These are phyloP conservation scores for Dicranocentrus wangi DNA, from an alignment of 2,888 invertebrate species.

Conservation along the genomic window DNA sequence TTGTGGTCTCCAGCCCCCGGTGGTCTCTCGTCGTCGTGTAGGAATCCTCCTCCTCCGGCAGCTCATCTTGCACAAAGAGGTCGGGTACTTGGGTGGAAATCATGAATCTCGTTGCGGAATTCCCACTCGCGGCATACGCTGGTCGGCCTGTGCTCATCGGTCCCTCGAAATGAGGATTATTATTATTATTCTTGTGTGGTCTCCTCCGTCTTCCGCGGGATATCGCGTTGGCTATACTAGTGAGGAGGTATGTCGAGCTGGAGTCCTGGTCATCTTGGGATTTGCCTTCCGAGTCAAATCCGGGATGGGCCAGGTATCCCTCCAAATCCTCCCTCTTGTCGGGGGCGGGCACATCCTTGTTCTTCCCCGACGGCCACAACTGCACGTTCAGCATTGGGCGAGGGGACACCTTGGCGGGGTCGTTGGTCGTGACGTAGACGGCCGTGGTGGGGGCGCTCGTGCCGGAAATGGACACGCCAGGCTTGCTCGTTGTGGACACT, in stretches of 20 bases:
- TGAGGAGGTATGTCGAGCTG: conserved; percentile 18
- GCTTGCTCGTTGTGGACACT: not conserved
- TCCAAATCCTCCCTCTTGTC: not conserved
- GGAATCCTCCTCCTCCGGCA: not conserved
- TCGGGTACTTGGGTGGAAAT: conserved; percentile 45
- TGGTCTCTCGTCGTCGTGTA: not conserved
- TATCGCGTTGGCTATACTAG: conserved; percentile 22
- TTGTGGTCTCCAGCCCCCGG: not conserved
- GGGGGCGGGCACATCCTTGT: conserved; percentile 2
- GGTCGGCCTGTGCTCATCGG: conserved; percentile 12
- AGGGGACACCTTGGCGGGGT: conserved; percentile 31
- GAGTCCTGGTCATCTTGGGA: conserved; percentile 26
- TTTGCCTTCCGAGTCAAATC: conserved; percentile 7
- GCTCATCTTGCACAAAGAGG: conserved; percentile 30
- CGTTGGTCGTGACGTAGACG: not conserved
- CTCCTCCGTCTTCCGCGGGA: conserved; percentile 9
- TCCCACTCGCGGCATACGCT: conserved; percentile 10
- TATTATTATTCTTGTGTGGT: not conserved
- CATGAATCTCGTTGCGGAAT: conserved; percentile 29
- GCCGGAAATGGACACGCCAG: not conserved
- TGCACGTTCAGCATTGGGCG: conserved; percentile 48
- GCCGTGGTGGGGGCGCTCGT: conserved; percentile 24
- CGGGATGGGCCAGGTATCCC: conserved; percentile 20
- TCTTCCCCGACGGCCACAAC: conserved; percentile 6
- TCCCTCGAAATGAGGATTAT: conserved; percentile 13